These are phyloP conservation scores for Octodon degus DNA, from an alignment of 2,113 vertebrate species.

Conservation along the genomic window DNA sequence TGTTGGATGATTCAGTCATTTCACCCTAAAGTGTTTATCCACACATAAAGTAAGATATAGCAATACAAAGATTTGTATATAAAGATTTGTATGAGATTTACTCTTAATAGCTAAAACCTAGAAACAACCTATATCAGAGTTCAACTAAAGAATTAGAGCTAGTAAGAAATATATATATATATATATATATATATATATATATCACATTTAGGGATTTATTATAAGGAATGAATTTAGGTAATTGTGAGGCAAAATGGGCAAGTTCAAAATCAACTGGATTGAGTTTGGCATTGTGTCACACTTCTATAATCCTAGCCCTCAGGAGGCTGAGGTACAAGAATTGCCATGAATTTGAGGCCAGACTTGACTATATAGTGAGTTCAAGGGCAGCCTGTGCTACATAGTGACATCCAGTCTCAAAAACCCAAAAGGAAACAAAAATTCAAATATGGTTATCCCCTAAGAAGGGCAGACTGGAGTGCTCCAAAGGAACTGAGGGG, in stretches of 20 bases:
- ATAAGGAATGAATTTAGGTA: neutral
- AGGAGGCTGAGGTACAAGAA: neutral
- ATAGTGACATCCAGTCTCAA: neutral
- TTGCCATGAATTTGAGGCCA: neutral
- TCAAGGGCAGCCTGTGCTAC: neutral
- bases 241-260: neutral
- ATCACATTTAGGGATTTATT: neutral
- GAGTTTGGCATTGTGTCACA: neutral
- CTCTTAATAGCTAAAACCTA: neutral
- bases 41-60: neutral
- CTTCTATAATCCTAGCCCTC: neutral
- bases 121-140: neutral
- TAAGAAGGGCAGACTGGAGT: neutral
- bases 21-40: neutral
- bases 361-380: neutral
- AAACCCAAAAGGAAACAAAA: neutral
- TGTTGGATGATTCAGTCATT: neutral
- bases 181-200: neutral
- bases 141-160: neutral
- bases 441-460: neutral
- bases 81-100: neutral
- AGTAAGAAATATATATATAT: neutral
- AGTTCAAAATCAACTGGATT: neutral
- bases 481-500: too few relatives aligned
- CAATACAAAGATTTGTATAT: neutral